Evolutionary conservation across 2,113 vertebrate genomes (phyloP).

Genomic region (Holacanthus passer): DNA sequence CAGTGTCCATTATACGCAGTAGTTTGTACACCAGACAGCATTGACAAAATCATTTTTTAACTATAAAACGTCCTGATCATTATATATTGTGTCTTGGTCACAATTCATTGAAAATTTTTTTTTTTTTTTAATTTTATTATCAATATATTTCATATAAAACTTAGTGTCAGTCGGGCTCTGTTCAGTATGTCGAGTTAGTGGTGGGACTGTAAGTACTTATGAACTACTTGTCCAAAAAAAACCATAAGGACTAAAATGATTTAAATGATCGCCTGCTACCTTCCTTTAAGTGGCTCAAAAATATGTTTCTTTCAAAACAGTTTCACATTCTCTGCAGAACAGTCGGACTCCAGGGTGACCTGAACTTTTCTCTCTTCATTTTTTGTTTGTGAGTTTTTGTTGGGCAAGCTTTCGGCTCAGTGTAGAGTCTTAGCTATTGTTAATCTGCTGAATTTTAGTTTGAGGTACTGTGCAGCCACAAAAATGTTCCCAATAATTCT

Average conservation of each 20-base stretch:
- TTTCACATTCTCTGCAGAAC: neutral
- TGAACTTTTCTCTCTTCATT: slow-evolving; percentile 4
- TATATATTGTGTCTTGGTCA: too few species aligned
- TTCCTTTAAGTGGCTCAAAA: neutral
- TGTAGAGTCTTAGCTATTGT: slow-evolving; percentile 22
- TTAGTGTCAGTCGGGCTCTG: neutral
- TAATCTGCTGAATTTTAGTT: slow-evolving; percentile 47
- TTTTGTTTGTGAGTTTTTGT: neutral
- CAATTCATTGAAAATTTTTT: too few species aligned
- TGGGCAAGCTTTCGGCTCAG: neutral
- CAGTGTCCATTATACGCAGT: neutral
- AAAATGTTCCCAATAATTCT: slow-evolving; percentile 62
- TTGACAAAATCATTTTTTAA: too few species aligned
- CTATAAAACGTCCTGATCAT: too few species aligned
- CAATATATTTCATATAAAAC: neutral
- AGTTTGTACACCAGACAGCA: neutral
- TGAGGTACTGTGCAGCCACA: slow-evolving; percentile 37
- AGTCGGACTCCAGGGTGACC: too few species aligned
- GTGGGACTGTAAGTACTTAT: neutral
- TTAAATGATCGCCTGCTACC: neutral
- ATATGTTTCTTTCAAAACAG: neutral
- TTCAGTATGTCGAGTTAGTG: neutral
- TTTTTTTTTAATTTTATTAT: too few species aligned
- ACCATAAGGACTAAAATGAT: neutral
- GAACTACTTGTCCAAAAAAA: neutral